Conservation (phyloP, 2,113 vertebrate genomes). For the Hippotragus niger region DNA sequence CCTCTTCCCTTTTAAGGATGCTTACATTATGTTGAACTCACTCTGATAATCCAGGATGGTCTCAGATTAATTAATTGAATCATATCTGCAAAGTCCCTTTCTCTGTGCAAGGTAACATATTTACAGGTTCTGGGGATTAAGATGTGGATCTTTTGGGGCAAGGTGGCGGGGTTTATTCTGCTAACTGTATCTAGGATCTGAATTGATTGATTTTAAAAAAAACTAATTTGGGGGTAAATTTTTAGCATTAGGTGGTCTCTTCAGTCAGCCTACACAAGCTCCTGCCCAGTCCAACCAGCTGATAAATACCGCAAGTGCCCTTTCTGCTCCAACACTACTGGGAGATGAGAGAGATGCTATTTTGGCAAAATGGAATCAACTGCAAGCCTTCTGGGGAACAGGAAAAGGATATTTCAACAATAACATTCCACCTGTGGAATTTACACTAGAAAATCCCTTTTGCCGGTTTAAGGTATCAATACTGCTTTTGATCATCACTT, state of each 20-base stretch:
- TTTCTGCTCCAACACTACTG: constrained; percentile 92
- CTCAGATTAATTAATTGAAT: background rate
- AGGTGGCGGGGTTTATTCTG: background rate
- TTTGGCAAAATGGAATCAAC: constrained; percentile 98
- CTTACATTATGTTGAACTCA: background rate
- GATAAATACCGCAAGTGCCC: constrained; percentile 95
- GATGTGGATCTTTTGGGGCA: background rate
- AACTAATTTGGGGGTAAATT: background rate
- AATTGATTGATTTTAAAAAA: background rate
- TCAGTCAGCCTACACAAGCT: constrained; percentile 88
- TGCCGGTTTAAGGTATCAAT: constrained; percentile 95
- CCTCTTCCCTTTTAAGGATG: background rate
- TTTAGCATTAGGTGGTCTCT: constrained; percentile 86
- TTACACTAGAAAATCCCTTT: constrained; percentile 96
- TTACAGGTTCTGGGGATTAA: background rate
- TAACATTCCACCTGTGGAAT: constrained; percentile 93
- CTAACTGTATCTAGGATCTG: background rate
- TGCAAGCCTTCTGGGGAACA: constrained; percentile 98
- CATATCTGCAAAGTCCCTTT: background rate
- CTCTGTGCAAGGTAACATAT: background rate
- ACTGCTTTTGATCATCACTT: constrained; percentile 43
- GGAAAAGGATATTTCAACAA: constrained; percentile 97
- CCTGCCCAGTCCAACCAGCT: constrained; percentile 92
- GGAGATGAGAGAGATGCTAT: constrained; percentile 97
- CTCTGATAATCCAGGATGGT: background rate